These are phyloP conservation scores for Synodontis membranacea DNA, from an alignment of 2,113 vertebrate genomes.

Conservation along the genomic window DNA sequence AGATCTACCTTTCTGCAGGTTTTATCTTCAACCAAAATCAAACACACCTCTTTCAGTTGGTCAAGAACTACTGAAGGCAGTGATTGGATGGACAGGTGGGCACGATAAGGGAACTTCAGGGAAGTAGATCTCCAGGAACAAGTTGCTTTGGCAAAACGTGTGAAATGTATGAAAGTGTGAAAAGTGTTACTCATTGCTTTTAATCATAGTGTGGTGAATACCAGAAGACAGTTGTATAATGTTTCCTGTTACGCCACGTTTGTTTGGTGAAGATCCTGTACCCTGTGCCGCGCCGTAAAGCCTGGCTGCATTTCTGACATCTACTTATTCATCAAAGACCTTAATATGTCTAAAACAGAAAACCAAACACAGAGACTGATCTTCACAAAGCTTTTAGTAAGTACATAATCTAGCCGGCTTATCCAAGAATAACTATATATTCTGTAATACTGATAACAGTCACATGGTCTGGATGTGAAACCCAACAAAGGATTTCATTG, in stretches of 20 bases:
- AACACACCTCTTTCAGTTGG: no score
- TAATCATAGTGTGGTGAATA: neutral
- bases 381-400: neutral
- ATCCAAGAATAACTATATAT: neutral
- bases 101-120: no score
- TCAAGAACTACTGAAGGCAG: no score
- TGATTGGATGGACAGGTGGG: no score
- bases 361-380: neutral
- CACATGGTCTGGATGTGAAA: neutral
- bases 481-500: neutral
- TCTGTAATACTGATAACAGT: neutral
- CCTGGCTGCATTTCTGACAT: neutral
- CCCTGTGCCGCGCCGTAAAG: neutral
- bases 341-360: neutral
- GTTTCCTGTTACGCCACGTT: neutral
- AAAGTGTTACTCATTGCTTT: constrained; percentile 17
- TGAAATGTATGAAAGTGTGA: constrained; percentile 15
- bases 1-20: no score
- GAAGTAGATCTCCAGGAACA: no score
- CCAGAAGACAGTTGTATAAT: neutral
- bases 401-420: neutral
- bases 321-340: neutral
- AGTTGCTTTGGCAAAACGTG: neutral
- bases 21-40: no score
- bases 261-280: neutral